A percentile compares a stretch with the other conserved stretches of the same genome.
Conservation (phyloP, 1,140 invertebrate genomes). For the Homalodisca vitripennis region DNA sequence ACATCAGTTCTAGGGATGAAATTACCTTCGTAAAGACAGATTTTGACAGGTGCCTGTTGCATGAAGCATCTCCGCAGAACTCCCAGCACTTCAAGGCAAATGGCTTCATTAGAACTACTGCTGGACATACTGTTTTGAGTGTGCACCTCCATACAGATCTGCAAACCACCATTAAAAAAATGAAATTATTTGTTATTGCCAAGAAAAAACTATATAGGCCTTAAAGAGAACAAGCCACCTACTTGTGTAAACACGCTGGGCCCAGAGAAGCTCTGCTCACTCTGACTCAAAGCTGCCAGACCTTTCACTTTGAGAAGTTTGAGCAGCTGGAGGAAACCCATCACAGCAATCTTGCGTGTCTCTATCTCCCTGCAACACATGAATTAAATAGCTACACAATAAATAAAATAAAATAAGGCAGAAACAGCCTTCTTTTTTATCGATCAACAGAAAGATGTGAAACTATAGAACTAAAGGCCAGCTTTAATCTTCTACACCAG, state of each 20-base stretch:
- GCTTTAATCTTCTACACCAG: too few species aligned
- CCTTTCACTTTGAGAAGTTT: conserved; percentile 53
- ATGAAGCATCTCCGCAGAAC: conserved; percentile 41
- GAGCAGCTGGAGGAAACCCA: conserved; percentile 55
- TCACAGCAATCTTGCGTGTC: conserved; percentile 55
- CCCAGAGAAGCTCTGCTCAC: conserved; percentile 36
- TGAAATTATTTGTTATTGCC: too few species aligned
- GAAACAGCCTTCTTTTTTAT: too few species aligned
- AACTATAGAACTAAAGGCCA: too few species aligned
- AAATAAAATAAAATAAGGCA: too few species aligned
- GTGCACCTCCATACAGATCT: conserved; percentile 36
- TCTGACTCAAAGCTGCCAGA: conserved; percentile 50
- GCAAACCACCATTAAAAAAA: not conserved
- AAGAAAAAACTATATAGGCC: too few species aligned
- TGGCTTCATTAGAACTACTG: conserved; percentile 39
- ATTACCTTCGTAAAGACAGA: conserved; percentile 40
- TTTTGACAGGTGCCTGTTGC: conserved; percentile 39
- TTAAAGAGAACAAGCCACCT: too few species aligned
- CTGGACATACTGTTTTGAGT: conserved; percentile 21
- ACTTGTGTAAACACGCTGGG: conserved; percentile 39
- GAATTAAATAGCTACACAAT: too few species aligned
- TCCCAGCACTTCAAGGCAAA: conserved; percentile 42
- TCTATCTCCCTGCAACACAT: conserved; percentile 32
- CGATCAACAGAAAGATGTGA: too few species aligned
- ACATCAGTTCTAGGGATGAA: conserved; percentile 13